These are phyloP conservation scores for Eidolon dupreanum DNA, from an alignment of 2,797 vertebrate species.

Conservation along the genomic window DNA sequence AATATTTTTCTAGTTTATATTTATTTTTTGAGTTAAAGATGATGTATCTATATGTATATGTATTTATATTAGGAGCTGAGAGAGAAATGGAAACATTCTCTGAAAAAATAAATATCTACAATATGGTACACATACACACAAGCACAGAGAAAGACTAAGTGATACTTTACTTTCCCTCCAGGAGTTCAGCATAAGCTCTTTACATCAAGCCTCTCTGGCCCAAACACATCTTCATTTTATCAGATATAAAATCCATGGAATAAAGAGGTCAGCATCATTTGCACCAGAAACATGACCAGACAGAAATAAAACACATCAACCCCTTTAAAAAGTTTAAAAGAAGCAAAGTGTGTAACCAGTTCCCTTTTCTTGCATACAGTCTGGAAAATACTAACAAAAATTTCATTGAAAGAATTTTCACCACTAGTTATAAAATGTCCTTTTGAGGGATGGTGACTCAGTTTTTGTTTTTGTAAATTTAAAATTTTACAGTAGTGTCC, in stretches of 20 bases:
- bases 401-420: background rate
- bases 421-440: background rate
- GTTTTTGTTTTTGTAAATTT: constrained; percentile 14
- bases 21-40: constrained; percentile 40
- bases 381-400: constrained; percentile 34
- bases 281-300: background rate
- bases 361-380: background rate
- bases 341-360: background rate
- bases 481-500: background rate
- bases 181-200: background rate
- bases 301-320: background rate
- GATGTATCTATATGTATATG: background rate
- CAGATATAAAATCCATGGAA: background rate
- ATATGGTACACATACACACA: background rate
- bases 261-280: background rate
- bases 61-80: background rate
- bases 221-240: background rate
- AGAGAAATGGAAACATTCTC: background rate
- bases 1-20: constrained; percentile 19
- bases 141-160: background rate
- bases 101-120: constrained; percentile 20
- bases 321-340: background rate
- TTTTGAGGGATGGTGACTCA: background rate
- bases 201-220: background rate
- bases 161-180: background rate